Base-by-base conservation (phyloP, 2,888 invertebrate species). In the Pheosia tremula region DNA sequence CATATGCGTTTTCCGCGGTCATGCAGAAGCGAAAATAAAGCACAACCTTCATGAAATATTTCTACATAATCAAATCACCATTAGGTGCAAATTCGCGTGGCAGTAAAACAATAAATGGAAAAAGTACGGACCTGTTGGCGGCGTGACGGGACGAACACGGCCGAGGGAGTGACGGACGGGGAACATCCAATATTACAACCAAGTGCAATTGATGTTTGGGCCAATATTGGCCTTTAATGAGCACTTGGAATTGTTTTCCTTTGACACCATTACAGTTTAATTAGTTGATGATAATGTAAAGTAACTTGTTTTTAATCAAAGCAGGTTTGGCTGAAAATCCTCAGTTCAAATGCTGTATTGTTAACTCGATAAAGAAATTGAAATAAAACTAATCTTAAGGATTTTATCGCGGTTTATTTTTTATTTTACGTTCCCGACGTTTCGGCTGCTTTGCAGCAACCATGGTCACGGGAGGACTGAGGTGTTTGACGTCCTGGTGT, bases 131-230 rank as follows among this genome's bases (percentile, higher is more conserved):
- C 87, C 85, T 84, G 78, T 81, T 81, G 77, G 80, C 86, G 84
- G 83, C 85, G 85, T 83, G 83, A 84, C 84, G 83, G 82, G 80
- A 79, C 87, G 86, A 80, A 78, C 80, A 80, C 87, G 81, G 79
- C 69, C 77, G 81, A 75, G 79, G 85, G 82, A 88, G 88, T 87
- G 86, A 85, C 84, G 81, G 75, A 81, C 78, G 10, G 50, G 24
- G 9, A 53, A 79, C 76, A 77, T 78, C 83, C 81, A 83, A 81
- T 64, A 68, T 76, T 73, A 68, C 75, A 61, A 66, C 63, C 39
- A 67, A 68, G 64, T 64, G 67, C 67, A 62, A 66, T 66, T 63
- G 60, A 58, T 52, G 54, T 72, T 82, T 71, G 80, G 56, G 37
- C 81, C 64, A 81, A 80, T 55, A 65, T 82, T 78, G 73, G 78